Base-by-base conservation (phyloP, 2,888 invertebrate genomes). In the Lucinisca nassula region DNA sequence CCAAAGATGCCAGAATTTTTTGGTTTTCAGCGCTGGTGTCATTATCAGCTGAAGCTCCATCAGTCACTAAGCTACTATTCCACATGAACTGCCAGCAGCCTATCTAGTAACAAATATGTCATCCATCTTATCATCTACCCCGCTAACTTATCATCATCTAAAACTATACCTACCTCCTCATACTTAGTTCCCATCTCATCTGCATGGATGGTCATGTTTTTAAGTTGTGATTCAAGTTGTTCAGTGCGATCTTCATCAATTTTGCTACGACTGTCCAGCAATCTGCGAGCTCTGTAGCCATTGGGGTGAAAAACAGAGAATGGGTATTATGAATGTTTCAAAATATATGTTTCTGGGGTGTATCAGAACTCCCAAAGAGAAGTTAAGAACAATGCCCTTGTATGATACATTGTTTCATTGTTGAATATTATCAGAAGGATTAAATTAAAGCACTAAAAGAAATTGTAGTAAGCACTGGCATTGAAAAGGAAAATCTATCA, bases 231-330 rank as follows among this genome's bases (percentile, higher is more conserved):
- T 97, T 99, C 99, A 97, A 99, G 98, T 97, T 98, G 98, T 97
- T 99, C 99, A 98, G 99, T 99, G 96, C 99, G 98, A 98, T 99
- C 99, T 97, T 99, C 99, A 98, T 99, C 99, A 96, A 98, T 98
- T 97, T 99, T 98, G 97, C 99, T 98, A 97, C 99, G 98, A 98
- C 99, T 99, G 98, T 99, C 99, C 97, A 99, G 98, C 97, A 99
- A 98, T 98, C 99, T 99, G 97, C 99, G 98, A 97, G 98, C 98
- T 97, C 99, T 99, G 94, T 80, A 84, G 80, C 81, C 84, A 81
- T 78, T 84, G 74, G 75, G 79, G 74, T 27, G 74, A 38, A 82
- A 61, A 74, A 45, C n/a, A 51, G 37, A 73, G 27, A 73, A 58
- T 58, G 24, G 24, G 27, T 24, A 58, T n/a, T n/a, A n/a, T 27